phyloP scores from a whole-genome alignment of 1,140 invertebrate species.

The Helicoverpa armigera region DNA sequence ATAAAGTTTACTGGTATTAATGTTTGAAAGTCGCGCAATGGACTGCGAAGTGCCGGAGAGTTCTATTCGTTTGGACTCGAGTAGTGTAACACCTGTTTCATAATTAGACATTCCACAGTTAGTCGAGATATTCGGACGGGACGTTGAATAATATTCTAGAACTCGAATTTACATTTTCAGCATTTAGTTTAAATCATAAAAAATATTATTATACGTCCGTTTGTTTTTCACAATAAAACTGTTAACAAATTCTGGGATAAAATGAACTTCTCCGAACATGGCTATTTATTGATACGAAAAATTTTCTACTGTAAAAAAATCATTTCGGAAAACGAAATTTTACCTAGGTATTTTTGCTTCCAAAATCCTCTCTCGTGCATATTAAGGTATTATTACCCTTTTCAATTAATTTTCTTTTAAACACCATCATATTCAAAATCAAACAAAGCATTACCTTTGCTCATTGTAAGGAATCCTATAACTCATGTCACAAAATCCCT shows the following conservation, averaged over 20 bases:
- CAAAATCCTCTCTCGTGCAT: too few species aligned
- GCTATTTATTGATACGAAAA: too few species aligned
- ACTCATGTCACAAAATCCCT: constrained; percentile 27
- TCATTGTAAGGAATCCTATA: background rate
- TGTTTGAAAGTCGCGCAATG: background rate
- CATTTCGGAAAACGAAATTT: too few species aligned
- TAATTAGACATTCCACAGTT: constrained; percentile 38
- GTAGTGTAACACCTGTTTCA: constrained; percentile 36
- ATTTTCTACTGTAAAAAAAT: too few species aligned
- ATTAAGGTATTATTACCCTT: too few species aligned
- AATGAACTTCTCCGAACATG: too few species aligned
- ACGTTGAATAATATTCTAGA: constrained; percentile 32
- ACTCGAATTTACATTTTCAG: constrained; percentile 11
- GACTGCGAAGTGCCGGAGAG: constrained; percentile 22
- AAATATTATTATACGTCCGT: background rate
- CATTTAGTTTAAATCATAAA: constrained; percentile 8
- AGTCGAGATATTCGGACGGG: constrained; percentile 25
- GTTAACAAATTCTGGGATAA: background rate
- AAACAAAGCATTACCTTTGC: constrained; percentile 12
- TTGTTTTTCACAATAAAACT: background rate
- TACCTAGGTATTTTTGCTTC: too few species aligned
- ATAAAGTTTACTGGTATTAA: background rate
- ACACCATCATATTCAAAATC: background rate
- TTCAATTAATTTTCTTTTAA: too few species aligned
- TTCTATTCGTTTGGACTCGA: constrained; percentile 27